A percentile compares a stretch with the other conserved stretches of the same genome.
phyloP scores from a whole-genome alignment of 2,797 vertebrate genomes.

The Botia kubotai region DNA sequence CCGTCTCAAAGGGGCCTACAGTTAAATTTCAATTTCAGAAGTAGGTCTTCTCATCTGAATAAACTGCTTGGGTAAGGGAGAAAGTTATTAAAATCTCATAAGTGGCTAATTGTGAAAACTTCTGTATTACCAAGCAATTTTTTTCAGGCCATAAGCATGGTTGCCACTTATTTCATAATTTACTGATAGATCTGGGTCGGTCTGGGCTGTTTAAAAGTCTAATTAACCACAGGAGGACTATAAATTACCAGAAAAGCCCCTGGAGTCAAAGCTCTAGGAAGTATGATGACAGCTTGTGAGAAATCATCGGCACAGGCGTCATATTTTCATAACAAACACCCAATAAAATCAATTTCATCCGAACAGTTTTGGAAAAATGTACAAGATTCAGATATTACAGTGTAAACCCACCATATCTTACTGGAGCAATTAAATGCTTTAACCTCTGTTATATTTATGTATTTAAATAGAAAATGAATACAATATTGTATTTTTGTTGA shows the following conservation, averaged over 20 bases:
- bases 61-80: constrained; percentile 6
- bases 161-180: constrained; percentile 11
- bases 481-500: neutral
- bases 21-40: neutral
- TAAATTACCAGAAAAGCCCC: constrained; percentile 3
- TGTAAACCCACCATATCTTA: too few relatives aligned
- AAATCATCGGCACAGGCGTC: neutral
- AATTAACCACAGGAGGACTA: constrained; percentile 2
- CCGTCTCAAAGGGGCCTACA: neutral
- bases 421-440: too few relatives aligned
- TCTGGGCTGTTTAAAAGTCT: neutral
- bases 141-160: neutral
- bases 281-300: neutral
- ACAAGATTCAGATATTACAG: neutral
- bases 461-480: neutral
- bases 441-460: neutral
- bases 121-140: constrained; percentile 12
- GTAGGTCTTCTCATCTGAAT: neutral
- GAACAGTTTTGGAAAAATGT: neutral
- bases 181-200: constrained; percentile 19
- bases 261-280: neutral
- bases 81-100: constrained; percentile 17
- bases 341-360: neutral
- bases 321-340: neutral
- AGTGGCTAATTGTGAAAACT: neutral